Evolutionary conservation across 2,888 invertebrate species (phyloP).

Genomic region (Diaphora mendica): DNA sequence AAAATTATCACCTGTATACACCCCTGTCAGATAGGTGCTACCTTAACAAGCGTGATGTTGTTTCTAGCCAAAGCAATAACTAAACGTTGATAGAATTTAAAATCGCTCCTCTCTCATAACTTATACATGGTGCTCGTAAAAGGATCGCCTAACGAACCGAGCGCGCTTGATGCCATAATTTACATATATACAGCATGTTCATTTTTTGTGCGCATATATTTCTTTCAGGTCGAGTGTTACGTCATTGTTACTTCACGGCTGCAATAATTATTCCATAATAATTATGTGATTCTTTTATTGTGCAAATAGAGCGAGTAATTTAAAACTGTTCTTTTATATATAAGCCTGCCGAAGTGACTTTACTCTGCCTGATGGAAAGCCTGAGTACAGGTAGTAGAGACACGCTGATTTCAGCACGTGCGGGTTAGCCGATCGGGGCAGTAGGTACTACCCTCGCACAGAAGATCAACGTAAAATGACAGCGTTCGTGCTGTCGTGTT

Average conservation of each 20-base stretch:
- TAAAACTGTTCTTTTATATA: too few relatives aligned
- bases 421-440: too few relatives aligned
- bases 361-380: too few relatives aligned
- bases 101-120: constrained; percentile 38
- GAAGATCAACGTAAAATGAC: too few relatives aligned
- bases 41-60: background rate
- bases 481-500: too few relatives aligned
- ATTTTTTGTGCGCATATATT: constrained; percentile 22
- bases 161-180: constrained; percentile 65
- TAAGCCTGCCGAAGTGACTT: too few relatives aligned
- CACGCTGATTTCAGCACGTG: too few relatives aligned
- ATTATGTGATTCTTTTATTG: background rate
- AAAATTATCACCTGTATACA: background rate
- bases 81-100: constrained; percentile 1
- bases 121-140: constrained; percentile 52
- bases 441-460: too few relatives aligned
- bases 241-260: background rate
- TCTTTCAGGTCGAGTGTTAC: constrained; percentile 11
- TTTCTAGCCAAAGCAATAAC: background rate
- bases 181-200: constrained; percentile 64
- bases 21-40: background rate
- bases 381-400: too few relatives aligned
- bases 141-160: constrained; percentile 75
- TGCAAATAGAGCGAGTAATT: background rate
- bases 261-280: background rate